These are phyloP conservation scores for Ochropleura leucogaster DNA, from an alignment of 2,888 invertebrate species.

Conservation along the genomic window DNA sequence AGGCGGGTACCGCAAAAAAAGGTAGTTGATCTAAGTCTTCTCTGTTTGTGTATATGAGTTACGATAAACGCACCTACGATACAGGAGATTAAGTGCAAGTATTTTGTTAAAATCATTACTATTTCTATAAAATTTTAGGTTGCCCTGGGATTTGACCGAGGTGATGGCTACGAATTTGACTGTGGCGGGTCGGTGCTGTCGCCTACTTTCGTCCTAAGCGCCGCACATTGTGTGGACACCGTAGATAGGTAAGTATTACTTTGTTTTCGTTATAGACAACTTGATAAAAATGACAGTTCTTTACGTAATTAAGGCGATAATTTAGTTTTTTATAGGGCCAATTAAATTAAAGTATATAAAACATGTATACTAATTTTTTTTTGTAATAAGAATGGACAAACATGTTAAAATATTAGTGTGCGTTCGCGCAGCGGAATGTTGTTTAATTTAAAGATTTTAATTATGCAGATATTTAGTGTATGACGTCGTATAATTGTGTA, in stretches of 20 bases:
- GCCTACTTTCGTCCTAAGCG: conserved; percentile 79
- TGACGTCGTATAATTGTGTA: too few species aligned
- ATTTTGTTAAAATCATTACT: neutral
- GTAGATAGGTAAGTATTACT: conserved; percentile 74
- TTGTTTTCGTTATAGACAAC: neutral
- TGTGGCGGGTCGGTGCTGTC: conserved; percentile 86
- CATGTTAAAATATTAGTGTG: too few species aligned
- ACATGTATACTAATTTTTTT: too few species aligned
- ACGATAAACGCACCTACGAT: neutral
- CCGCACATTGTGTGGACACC: conserved; percentile 85
- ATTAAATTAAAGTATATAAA: too few species aligned
- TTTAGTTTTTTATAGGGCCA: neutral
- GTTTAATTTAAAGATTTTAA: too few species aligned
- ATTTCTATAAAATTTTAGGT: conserved; percentile 74
- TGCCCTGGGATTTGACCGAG: conserved; percentile 81
- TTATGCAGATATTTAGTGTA: too few species aligned
- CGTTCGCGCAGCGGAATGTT: too few species aligned
- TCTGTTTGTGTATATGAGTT: neutral
- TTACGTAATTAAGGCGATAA: neutral
- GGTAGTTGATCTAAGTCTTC: neutral
- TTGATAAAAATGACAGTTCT: neutral
- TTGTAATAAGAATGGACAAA: too few species aligned
- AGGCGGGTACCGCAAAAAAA: too few species aligned
- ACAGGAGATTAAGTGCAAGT: neutral
- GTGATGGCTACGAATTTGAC: conserved; percentile 77